Base-by-base conservation (phyloP, 2,113 vertebrate genomes). In the Pachycephala philippinensis region DNA sequence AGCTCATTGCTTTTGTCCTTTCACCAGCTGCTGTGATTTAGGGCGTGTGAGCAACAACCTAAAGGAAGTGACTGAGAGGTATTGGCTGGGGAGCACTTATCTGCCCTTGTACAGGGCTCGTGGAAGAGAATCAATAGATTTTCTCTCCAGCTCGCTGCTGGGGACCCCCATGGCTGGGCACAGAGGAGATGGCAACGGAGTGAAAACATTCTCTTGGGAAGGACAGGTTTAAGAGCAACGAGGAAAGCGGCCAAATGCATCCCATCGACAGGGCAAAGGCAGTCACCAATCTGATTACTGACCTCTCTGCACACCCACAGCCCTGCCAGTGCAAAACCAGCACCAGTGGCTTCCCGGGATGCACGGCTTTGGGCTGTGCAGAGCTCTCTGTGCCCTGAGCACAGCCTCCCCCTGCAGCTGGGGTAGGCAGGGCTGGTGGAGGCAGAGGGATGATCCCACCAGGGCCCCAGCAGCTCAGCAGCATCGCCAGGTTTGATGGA, bases 181-280 rank as follows among this genome's bases (percentile, higher is more conserved):
- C 49, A 53, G 50, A 45, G 47, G 71, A 45, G 47, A 59, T 6
- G 53, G 79, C 76, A 89, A 24, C 0, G 0, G 42, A 87, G 54
- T 47, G 89, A 63, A 70, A 78, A 44, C 50, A 23, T 57, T 74
- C 86, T 83, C 79, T 31, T 1, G 47, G 53, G 95, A n/a, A 77
- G 56, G 64, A 64, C 44, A 33, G 47, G 50, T 53, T 44, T 24
- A 65, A 37, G 54, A 76, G 61, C 81, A 31, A 27, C 47, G 83
- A 69, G 63, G 39, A 60, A 39, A 59, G 35, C 0, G 0, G 49
- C 49, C 7, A 2, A 93, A n/a, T 8, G 57, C 61, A 49, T 78
- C 24, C 0, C 12, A 24, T n/a, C 0, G 1, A 52, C 44, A 15
- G 79, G 61, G 66, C 35, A 69, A 47, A 61, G 0, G 0, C 26